Evolutionary conservation across 2,888 invertebrate species (phyloP), one percentile per base, ranked within the genome.

Genomic region (Kryphioiulus occultus): DNA sequence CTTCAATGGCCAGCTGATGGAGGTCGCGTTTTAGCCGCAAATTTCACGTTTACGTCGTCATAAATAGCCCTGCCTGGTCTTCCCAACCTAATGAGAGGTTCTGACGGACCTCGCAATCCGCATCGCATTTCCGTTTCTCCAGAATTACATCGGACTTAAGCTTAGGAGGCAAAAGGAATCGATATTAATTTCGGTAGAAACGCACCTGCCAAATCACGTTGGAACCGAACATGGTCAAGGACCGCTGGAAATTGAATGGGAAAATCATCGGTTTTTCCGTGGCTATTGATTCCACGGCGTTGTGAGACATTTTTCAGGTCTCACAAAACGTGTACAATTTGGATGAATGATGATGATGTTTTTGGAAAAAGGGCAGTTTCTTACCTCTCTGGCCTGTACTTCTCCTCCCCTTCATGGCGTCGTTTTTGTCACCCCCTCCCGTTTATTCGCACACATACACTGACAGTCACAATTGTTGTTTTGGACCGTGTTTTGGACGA

Each of bases 391-490:
- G 2, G 78, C 15, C 30, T 2, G 78, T 78, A 30, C 78, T 12
- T 15, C 78, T 30, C 78, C 26, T 26, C 78, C 78, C 26, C 26
- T 30, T 30, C 26, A 78, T 26, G 10, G 15, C 78, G 12, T 22
- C 12, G 26, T 26, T 78, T 78, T 78, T 78, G 78, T 78, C 78
- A 78, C 30, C 78, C 78, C 78, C 78, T 78, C 78, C 30, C 30
- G 12, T 78, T 78, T 78, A 78, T 78, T 78, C 15, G 78, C 78
- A 30, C 68, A 68, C 30, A 12, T 22, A 30, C 26, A 0, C 26
- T 78, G 26, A 30, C 78, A 15, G 44, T 44, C 44, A 19, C 2
- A 30, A 78, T 78, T 26, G 9, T 12, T 44, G 15, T 30, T 78
- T 78, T 68, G 7, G n/a, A n/a, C n/a, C n/a, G n/a, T n/a, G n/a